phyloP scores from a whole-genome alignment of 1,140 invertebrate genomes.

The Vanessa atalanta region DNA sequence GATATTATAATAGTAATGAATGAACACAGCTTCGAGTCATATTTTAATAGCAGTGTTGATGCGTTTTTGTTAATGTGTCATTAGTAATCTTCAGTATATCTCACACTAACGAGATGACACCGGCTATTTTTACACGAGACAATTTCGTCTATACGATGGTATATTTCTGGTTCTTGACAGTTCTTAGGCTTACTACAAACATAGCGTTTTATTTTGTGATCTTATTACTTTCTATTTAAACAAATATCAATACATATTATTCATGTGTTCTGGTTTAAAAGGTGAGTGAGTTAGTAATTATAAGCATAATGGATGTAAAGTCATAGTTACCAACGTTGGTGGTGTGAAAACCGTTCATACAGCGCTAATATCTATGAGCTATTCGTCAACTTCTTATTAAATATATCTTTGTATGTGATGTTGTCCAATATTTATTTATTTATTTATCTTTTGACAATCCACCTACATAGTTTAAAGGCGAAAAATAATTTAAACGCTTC shows the following conservation, averaged over 20 bases:
- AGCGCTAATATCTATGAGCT: too few relatives aligned
- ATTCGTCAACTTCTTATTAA: too few relatives aligned
- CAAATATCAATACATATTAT: too few relatives aligned
- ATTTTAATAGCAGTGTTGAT: conserved; percentile 8
- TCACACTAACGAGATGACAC: conserved; percentile 14
- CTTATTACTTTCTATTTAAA: too few relatives aligned
- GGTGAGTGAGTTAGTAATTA: too few relatives aligned
- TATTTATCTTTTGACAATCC: too few relatives aligned
- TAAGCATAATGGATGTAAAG: too few relatives aligned
- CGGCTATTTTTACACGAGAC: conserved; percentile 16
- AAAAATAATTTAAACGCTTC: neutral
- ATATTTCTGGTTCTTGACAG: conserved; percentile 5
- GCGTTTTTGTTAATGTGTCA: conserved; percentile 5
- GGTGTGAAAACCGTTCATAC: too few relatives aligned
- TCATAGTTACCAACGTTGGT: too few relatives aligned
- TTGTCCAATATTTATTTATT: too few relatives aligned
- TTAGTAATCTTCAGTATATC: conserved; percentile 21
- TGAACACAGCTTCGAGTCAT: neutral
- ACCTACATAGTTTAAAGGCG: neutral
- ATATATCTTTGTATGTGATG: too few relatives aligned
- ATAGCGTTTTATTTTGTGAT: neutral
- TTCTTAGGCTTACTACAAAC: neutral
- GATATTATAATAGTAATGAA: neutral
- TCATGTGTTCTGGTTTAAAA: too few relatives aligned
- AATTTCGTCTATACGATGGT: neutral